Conservation (phyloP, 1,140 invertebrate genomes). For the Drosophila kikkawai region DNA sequence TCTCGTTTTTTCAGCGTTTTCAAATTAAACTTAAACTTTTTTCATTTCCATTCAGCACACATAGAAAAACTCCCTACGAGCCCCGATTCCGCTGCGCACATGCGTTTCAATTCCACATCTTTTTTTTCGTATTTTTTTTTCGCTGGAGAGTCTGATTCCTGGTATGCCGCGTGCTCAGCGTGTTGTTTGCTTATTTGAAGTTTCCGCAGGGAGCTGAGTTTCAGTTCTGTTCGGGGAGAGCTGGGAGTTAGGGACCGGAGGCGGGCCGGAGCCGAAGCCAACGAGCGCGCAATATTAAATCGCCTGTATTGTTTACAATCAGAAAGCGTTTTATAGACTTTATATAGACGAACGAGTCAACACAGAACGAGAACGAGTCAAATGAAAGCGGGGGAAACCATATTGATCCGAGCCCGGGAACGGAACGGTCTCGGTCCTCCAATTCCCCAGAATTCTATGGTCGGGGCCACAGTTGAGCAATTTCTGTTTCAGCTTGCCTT, state of each 20-base stretch:
- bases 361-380: conserved; percentile 18
- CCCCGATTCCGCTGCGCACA: conserved; percentile 64
- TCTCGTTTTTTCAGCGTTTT: conserved; percentile 71
- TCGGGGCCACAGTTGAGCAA: conserved; percentile 49
- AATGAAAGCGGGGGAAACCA: conserved; percentile 39
- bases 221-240: conserved; percentile 15
- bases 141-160: conserved; percentile 52
- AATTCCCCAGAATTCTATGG: conserved; percentile 61
- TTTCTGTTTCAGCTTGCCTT: conserved; percentile 49
- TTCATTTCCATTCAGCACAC: conserved; percentile 75
- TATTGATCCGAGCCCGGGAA: conserved; percentile 61
- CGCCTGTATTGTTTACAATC: conserved; percentile 82
- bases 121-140: conserved; percentile 40
- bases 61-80: conserved; percentile 54
- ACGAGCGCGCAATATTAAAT: conserved; percentile 79
- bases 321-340: conserved; percentile 83
- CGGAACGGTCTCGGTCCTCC: conserved; percentile 13
- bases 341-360: conserved; percentile 61
- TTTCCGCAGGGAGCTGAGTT: conserved; percentile 73
- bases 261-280: conserved; percentile 35
- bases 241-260: conserved; percentile 30
- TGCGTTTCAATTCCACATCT: conserved; percentile 75
- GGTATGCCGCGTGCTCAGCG: conserved; percentile 75
- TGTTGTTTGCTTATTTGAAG: conserved; percentile 81
- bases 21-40: conserved; percentile 82